Base-by-base conservation (phyloP, 2,888 invertebrate species). In the Strigamia transsilvanica region DNA sequence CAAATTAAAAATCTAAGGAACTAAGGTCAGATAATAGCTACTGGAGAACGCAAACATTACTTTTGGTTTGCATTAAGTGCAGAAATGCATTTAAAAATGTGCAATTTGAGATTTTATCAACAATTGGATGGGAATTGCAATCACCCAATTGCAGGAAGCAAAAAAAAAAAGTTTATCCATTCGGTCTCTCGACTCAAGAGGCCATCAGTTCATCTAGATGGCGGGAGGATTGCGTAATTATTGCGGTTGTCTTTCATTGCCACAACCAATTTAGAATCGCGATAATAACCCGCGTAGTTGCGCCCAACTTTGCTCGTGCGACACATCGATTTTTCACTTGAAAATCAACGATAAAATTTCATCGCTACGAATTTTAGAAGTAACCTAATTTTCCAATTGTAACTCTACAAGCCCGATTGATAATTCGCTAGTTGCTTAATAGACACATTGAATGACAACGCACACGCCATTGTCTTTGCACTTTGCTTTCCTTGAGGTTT, bases 241-340 rank as follows among this genome's bases (percentile, higher is more conserved):
- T 73, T 27, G 73, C 32, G 73, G 73, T 73, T 73, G 27, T 73
- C 32, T 32, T 73, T 27, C 6, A 27, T 73, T 32, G 73, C 73
- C 73, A 73, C 73, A 73, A 73, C 73, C 73, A 27, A 73, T 73
- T 73, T 73, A 27, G 73, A 27, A 27, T 27, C 32, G 73, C n/a
- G 73, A 73, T 73, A 73, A 73, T 73, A 73, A 73, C 73, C 73
- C 23, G 12, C 27, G 13, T 32, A 27, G 56, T 56, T 46, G 23
- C 23, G 73, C 32, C 73, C 73, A 27, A 73, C 27, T 10, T 32
- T 32, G 32, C n/a, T 32, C n/a, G 12, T 73, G 73, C 13, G 32
- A 27, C 13, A 73, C 27, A 73, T 73, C 73, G 73, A 73, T 73
- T 73, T 73, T 73, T 73, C 73, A 73, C 32, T 32, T 15, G 7